Base-by-base conservation (phyloP, 2,797 vertebrate species). In the Arnoldichthys spilopterus region DNA sequence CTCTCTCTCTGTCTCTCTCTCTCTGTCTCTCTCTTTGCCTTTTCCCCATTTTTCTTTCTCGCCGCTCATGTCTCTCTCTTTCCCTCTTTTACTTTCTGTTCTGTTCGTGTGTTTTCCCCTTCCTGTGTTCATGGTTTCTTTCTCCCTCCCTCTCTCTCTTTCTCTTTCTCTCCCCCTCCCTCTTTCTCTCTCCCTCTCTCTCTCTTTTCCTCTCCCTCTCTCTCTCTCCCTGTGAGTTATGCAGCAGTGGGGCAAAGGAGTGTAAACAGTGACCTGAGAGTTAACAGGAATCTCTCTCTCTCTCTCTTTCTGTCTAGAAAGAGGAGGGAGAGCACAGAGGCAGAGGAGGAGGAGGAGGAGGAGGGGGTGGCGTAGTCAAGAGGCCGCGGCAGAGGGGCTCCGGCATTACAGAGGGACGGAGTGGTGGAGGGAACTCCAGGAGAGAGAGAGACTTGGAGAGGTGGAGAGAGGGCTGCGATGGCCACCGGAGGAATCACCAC, bases 401-500 rank as follows among this genome's bases (percentile, higher is more conserved):
- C 89, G 86, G 88, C 86, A 79, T 87, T 28, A 77, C 43, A 78
- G 87, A 49, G 49, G 79, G 61, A 59, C 58, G 18, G 54, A 32
- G 56, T 22, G 34, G 56, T 22, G 22, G 53, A 63, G 62, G 1
- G 77, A 75, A n/a, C 70, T 24, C 54, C 47, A 43, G 61, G 79
- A 49, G 78, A 78, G 78, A 80, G 13, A 78, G 61, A 32, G 24
- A n/a, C n/a, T n/a, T n/a, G 24, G 47, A 86, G 71, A 64, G 78
- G 53, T 56, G 20, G 49, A 56, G 61, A 40, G 70, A 69, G 72
- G 1, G 78, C 72, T 77, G 81, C 85, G 88, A 96, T 96, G 95
- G 95, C 95, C 80, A 93, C 95, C 4, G 96, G 95, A 85, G 92
- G 91, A 84, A 96, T 98, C 93, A 95, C 95, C 74, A 97, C 97